These are phyloP conservation scores for Megalonaias nervosa DNA, from an alignment of 1,140 invertebrate genomes.

Conservation along the genomic window DNA sequence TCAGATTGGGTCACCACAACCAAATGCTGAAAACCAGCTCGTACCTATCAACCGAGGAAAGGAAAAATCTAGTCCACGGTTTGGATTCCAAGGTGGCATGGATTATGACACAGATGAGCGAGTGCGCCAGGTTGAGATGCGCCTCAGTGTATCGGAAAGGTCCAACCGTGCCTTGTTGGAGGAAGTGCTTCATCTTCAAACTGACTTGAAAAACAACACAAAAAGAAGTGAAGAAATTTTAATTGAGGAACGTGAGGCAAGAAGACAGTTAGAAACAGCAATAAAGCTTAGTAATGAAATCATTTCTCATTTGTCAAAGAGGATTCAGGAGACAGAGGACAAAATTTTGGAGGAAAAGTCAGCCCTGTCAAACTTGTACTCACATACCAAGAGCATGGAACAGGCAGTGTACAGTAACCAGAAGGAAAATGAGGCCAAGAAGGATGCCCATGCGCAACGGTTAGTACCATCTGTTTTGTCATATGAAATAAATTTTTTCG, in stretches of 20 bases:
- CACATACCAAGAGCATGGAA: conserved; percentile 68
- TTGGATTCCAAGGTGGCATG: conserved; percentile 9
- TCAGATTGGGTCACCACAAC: conserved; percentile 50
- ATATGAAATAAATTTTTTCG: no score
- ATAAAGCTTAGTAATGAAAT: conserved; percentile 64
- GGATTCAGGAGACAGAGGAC: conserved; percentile 67
- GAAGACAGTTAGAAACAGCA: conserved; percentile 64
- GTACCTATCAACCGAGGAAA: conserved; percentile 40
- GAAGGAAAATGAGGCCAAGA: conserved; percentile 61
- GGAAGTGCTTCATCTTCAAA: conserved; percentile 69
- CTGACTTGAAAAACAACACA: conserved; percentile 61
- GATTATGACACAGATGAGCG: conserved; percentile 58
- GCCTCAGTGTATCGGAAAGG: conserved; percentile 66
- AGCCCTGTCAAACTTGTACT: conserved; percentile 61
- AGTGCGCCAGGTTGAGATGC: conserved; percentile 62
- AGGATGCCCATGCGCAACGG: conserved; percentile 62
- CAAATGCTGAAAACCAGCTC: conserved; percentile 42
- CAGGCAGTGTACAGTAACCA: conserved; percentile 66
- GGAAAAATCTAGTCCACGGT: conserved; percentile 36
- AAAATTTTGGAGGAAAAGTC: conserved; percentile 64
- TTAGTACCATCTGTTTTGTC: conserved; percentile 33
- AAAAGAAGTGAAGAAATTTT: conserved; percentile 63
- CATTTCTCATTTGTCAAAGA: conserved; percentile 59
- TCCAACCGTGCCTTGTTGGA: conserved; percentile 69
- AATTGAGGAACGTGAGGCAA: conserved; percentile 60